Percentiles rank a stretch among this genome's conserved stretches.
These are phyloP conservation scores for Conomelus anceps DNA, from an alignment of 2,888 invertebrate genomes.

Conservation along the genomic window DNA sequence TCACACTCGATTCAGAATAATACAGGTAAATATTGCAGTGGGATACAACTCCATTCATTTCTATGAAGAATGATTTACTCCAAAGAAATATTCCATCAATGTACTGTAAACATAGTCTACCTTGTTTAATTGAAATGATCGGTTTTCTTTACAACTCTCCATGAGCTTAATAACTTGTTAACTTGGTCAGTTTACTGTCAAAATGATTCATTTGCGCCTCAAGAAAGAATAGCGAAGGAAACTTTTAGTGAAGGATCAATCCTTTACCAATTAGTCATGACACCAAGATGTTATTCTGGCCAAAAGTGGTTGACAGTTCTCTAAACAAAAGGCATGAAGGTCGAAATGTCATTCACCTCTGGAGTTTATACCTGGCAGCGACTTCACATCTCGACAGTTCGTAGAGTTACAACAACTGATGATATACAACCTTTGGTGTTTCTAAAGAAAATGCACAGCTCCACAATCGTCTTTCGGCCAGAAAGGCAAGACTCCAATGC, in stretches of 20 bases:
- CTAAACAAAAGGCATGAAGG: neutral
- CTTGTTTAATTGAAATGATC: too few relatives aligned
- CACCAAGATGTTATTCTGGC: neutral
- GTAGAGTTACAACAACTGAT: neutral
- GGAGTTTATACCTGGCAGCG: neutral
- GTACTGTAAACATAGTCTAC: too few relatives aligned
- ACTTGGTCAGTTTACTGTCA: neutral
- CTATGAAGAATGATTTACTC: too few relatives aligned
- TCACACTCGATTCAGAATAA: too few relatives aligned
- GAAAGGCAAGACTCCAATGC: neutral
- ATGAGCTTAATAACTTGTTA: too few relatives aligned
- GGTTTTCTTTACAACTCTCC: too few relatives aligned
- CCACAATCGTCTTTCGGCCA: neutral
- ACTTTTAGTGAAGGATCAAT: neutral
- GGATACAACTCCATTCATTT: too few relatives aligned
- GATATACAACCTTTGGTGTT: neutral
- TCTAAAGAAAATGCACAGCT: neutral
- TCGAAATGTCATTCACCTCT: neutral
- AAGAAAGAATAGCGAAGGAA: neutral
- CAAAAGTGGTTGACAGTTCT: neutral
- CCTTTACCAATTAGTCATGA: neutral
- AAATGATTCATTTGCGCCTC: neutral
- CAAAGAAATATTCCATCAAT: too few relatives aligned
- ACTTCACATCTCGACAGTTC: neutral
- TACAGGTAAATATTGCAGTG: too few relatives aligned